These are phyloP conservation scores for Bombycilla garrulus DNA, from an alignment of 2,113 vertebrate genomes.

Conservation along the genomic window DNA sequence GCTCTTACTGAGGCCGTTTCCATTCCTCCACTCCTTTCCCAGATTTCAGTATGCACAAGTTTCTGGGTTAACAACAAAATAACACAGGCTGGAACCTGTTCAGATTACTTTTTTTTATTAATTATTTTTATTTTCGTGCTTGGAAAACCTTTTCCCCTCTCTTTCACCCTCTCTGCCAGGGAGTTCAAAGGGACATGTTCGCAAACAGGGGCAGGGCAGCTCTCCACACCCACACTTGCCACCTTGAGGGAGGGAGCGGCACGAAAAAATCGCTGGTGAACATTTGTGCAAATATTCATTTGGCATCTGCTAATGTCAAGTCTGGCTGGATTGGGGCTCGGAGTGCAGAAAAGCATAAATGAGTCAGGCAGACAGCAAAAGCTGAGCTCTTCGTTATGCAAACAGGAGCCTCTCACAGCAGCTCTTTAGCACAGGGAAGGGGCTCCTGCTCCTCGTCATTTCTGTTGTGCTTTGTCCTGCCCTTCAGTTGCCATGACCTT, in stretches of 20 bases:
- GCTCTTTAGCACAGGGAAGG: neutral
- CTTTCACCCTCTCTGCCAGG: slow-evolving; percentile 28
- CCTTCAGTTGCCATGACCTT: neutral
- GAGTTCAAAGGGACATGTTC: slow-evolving; percentile 68
- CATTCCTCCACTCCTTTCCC: neutral
- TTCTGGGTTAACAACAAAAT: slow-evolving; percentile 43
- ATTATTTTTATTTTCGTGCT: slow-evolving; percentile 37
- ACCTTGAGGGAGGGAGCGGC: slow-evolving; percentile 56
- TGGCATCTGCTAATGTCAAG: slow-evolving; percentile 66
- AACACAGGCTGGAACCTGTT: slow-evolving; percentile 42
- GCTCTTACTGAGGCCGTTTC: neutral
- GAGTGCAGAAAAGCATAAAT: slow-evolving; percentile 45
- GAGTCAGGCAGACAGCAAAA: slow-evolving; percentile 32
- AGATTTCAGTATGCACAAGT: slow-evolving; percentile 24
- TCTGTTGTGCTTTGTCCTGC: neutral
- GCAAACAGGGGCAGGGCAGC: slow-evolving; percentile 20
- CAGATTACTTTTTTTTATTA: neutral
- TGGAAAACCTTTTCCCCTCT: slow-evolving; percentile 62
- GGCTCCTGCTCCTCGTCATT: accelerated
- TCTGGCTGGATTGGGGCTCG: slow-evolving; percentile 60
- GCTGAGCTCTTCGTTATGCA: neutral
- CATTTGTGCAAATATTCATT: slow-evolving; percentile 64
- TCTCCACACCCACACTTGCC: slow-evolving; percentile 54
- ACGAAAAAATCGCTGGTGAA: slow-evolving; percentile 34
- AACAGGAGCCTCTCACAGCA: neutral